A percentile compares a stretch with the other conserved stretches of the same genome.
These are phyloP conservation scores for Epinephelus malabaricus DNA, from an alignment of 2,797 vertebrate species.

Conservation along the genomic window DNA sequence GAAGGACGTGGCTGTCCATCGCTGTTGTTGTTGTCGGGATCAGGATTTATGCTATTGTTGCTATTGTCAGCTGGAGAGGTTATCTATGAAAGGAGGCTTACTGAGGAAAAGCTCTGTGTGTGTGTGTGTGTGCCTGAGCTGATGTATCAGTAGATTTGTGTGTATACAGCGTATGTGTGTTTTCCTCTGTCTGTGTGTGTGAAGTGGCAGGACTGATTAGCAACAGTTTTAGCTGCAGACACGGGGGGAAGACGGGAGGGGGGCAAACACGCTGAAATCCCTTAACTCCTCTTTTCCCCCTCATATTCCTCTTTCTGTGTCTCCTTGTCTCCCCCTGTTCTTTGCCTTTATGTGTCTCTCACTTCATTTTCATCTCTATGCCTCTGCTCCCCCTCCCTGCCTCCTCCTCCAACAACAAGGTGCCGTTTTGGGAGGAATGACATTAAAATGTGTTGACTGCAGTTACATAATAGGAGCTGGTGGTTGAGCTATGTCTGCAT, in stretches of 20 bases:
- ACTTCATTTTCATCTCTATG: constrained; percentile 24
- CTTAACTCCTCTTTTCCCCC: constrained; percentile 15
- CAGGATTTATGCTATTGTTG: constrained; percentile 68
- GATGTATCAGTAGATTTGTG: constrained; percentile 40
- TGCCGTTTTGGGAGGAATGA: constrained; percentile 67
- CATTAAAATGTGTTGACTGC: constrained; percentile 73
- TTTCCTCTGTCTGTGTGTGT: constrained; percentile 11
- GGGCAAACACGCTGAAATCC: constrained; percentile 53
- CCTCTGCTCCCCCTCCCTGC: constrained; percentile 11
- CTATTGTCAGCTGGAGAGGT: constrained; percentile 59
- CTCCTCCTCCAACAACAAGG: constrained; percentile 41
- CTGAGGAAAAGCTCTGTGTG: constrained; percentile 44
- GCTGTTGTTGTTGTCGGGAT: constrained; percentile 53
- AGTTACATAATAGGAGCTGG: constrained; percentile 69
- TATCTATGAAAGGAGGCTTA: constrained; percentile 71
- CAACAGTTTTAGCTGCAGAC: constrained; percentile 49
- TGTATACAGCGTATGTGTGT: constrained; percentile 3
- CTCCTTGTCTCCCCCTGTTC: constrained; percentile 24
- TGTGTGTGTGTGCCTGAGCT: constrained; percentile 23
- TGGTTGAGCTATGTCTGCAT: constrained; percentile 55
- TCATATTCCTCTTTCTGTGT: constrained; percentile 22
- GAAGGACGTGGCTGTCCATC: constrained; percentile 54
- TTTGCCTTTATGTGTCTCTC: constrained; percentile 11
- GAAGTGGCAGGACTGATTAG: constrained; percentile 47
- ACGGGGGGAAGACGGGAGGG: constrained; percentile 25